Base-by-base conservation (phyloP, 2,888 invertebrate species). In the Automeris io region DNA sequence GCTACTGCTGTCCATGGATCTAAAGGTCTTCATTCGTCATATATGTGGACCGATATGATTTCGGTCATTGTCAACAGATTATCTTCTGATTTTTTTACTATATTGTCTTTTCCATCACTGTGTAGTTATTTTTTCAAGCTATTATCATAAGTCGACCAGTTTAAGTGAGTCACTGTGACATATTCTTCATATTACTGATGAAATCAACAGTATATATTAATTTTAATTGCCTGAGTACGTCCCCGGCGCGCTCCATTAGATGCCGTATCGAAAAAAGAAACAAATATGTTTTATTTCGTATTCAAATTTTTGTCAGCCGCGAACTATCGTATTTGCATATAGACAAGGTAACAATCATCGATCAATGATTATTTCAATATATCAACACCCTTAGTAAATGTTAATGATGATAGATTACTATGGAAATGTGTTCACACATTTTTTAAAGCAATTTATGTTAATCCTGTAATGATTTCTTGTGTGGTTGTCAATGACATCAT, bases 261-360 rank as follows among this genome's bases (percentile, higher is more conserved):
- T 54, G 50, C 50, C 60, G 52, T 72, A 70, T 71, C 67, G 71
- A 72, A 72, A 77, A 81, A 76, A 77, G 70, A 71, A 71, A 70
- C 74, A 80, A 76, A 57, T 57, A 65, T 52, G 47, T 61, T 61
- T 57, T 61, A 80, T 83, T 83, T 82, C 74, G 72, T 79, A 73
- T 79, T 81, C 78, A 81, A 81, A 83, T 83, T 67, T 67, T 55
- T 57, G 60, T 42, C 63, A 51, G 54, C 65, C 66, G 66, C 61
- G 54, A 70, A 71, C 63, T 66, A 69, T 61, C 50, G 39, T 41
- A 83, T 85, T 85, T 81, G 76, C 85, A 85, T 85, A 78, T 81
- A 83, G 73, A 85, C 75, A 74, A 77, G 71, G 65, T 66, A 54
- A 46, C 61, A 54, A 70, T 74, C 67, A 77, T 75, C 72, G 70